Evolutionary conservation across 2,797 vertebrate genomes (phyloP).

Genomic region (Sarcoramphus papa): DNA sequence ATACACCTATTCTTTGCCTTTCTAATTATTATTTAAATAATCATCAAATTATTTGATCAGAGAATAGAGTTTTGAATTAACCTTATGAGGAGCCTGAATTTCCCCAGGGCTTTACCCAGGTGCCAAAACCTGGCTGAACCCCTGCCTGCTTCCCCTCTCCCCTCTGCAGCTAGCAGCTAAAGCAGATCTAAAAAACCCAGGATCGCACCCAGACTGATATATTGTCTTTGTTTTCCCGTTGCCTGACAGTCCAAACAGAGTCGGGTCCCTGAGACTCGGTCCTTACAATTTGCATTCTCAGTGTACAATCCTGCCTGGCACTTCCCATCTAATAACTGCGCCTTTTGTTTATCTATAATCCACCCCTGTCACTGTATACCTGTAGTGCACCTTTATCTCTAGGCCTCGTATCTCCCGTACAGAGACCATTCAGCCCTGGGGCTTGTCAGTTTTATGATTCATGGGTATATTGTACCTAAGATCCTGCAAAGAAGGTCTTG

Average conservation of each 20-base stretch:
- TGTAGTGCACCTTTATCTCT: slow-evolving; percentile 72
- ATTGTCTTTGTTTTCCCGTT: background rate
- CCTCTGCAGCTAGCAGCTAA: background rate
- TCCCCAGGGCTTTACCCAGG: background rate
- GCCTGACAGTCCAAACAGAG: background rate
- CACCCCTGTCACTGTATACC: slow-evolving; percentile 62
- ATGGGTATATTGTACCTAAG: slow-evolving; percentile 70
- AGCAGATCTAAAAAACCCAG: background rate
- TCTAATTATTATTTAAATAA: background rate
- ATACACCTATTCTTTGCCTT: background rate
- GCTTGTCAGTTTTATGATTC: slow-evolving; percentile 78
- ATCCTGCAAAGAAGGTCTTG: slow-evolving; percentile 70
- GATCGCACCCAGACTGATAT: background rate
- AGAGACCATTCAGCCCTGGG: slow-evolving; percentile 61
- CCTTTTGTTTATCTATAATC: slow-evolving; percentile 69
- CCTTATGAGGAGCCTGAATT: background rate
- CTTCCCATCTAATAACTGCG: slow-evolving; percentile 25
- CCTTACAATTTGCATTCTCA: slow-evolving; percentile 52
- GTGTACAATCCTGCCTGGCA: background rate
- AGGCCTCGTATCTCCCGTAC: slow-evolving; percentile 59
- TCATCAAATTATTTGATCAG: background rate
- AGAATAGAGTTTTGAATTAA: background rate
- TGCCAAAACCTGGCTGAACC: background rate
- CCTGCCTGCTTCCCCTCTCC: background rate
- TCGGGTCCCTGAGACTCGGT: background rate